Evolutionary conservation across 2,113 vertebrate species (phyloP), one percentile per base, ranked within the genome.

Genomic region (Asarcornis scutulata): DNA sequence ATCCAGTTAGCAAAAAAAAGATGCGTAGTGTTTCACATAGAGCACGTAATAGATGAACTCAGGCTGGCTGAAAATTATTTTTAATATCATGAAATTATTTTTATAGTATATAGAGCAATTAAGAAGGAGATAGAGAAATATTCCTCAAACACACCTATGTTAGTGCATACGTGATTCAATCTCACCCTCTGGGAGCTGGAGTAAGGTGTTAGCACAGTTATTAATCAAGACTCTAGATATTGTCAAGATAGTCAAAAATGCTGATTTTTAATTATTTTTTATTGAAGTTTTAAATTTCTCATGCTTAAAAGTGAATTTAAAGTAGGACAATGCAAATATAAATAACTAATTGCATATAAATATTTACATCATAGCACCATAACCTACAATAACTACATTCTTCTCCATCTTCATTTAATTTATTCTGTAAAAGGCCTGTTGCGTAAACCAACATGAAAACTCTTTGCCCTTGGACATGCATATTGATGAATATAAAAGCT

Each of bases 401-500:
- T 80, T 95, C 66, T 95, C 75, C 21, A 60, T 92, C 77, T 93
- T 87, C 25, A 44, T 76, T 46, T 89, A 46, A 68, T 62, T 92
- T 93, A 74, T 71, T 31, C 38, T 64, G 13, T 75, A 58, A 48
- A 68, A 79, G 38, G 71, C 56, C 4, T 86, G 58, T 95, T 90
- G 21, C 81, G 78, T 88, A 89, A 92, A 36, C 27, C 89, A 95
- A 62, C 52, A 46, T 59, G n/a, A 93, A 89, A 83, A 85, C 52
- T 72, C 17, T 86, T 73, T 93, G 77, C 52, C 74, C 83, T 95
- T 94, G 79, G 76, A 96, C 48, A 82, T 93, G 56, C 36, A 74
- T 93, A 89, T 85, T 95, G 97, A 86, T 85, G 48, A 81, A 74
- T 78, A 73, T 58, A 95, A 79, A 74, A 69, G 26, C 59, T 94